phyloP scores from a whole-genome alignment of 2,113 vertebrate genomes.

The Athene noctua region DNA sequence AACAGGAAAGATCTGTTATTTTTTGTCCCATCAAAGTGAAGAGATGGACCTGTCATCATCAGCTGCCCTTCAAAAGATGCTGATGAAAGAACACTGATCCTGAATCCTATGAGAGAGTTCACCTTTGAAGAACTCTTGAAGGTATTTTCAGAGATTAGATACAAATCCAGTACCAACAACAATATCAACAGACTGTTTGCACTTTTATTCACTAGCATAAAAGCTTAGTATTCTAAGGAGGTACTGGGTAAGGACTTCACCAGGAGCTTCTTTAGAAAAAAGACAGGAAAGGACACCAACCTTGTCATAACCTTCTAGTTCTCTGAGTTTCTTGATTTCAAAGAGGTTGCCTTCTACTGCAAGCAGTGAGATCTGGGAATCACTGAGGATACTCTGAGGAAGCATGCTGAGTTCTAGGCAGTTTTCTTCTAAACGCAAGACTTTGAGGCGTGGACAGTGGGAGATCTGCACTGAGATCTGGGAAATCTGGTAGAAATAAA shows the following conservation, averaged over 20 bases:
- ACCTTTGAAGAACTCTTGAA: background rate
- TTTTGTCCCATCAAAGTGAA: background rate
- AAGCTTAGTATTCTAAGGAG: background rate
- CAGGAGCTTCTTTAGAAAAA: background rate
- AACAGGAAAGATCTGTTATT: background rate
- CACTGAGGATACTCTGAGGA: conserved; percentile 85
- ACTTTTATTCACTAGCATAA: background rate
- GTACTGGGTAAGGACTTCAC: background rate
- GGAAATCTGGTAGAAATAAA: conserved; percentile 81
- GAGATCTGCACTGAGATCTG: conserved; percentile 85
- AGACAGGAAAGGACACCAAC: conserved; percentile 60
- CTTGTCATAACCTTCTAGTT: conserved; percentile 95
- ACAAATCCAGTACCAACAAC: background rate
- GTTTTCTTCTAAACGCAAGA: conserved; percentile 95
- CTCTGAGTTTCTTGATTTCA: conserved; percentile 90
- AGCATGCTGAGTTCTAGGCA: conserved; percentile 93
- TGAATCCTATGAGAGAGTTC: background rate
- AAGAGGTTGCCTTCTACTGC: conserved; percentile 97
- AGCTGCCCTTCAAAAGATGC: background rate
- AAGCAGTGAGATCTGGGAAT: conserved; percentile 93
- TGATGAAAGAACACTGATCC: background rate
- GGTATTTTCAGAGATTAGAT: background rate
- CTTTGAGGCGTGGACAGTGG: conserved; percentile 90
- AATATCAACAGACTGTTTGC: background rate
- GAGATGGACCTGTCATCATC: background rate